A percentile compares a stretch with the other conserved stretches of the same genome.
Conservation (phyloP, 92 coral and sea anemone genomes). For the Anthopleura xanthogrammica region DNA sequence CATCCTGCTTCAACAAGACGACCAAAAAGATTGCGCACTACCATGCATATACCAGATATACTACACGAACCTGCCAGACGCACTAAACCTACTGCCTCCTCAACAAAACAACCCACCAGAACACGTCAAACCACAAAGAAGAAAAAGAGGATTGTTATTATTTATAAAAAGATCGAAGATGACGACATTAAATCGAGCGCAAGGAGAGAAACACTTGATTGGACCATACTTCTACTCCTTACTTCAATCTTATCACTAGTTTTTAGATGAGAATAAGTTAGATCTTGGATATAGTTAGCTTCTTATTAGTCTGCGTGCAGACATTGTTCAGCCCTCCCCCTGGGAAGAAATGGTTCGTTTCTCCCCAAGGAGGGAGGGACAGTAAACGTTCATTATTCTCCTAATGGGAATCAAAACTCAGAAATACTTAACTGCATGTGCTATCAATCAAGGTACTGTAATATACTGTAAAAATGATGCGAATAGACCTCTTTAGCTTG, state of each 20-base stretch:
- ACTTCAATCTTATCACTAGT: background rate
- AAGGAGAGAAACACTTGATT: background rate
- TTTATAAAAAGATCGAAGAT: conserved; percentile 29
- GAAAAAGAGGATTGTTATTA: conserved; percentile 28
- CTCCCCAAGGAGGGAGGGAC: too few species aligned
- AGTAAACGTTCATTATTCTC: too few species aligned
- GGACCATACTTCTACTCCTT: background rate
- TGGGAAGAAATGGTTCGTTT: too few species aligned
- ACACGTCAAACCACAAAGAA: conserved; percentile 4
- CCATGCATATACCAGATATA: background rate
- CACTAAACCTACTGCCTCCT: conserved; percentile 2
- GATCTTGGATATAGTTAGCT: background rate
- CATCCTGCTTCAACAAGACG: conserved; percentile 3
- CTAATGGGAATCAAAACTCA: too few species aligned
- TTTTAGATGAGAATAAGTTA: background rate
- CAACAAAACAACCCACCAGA: background rate
- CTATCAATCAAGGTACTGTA: too few species aligned
- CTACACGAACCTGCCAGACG: conserved; percentile 4
- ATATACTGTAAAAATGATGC: too few species aligned
- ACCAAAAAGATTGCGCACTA: conserved; percentile 11
- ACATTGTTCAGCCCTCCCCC: background rate
- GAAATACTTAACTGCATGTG: too few species aligned
- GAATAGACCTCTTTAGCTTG: too few species aligned
- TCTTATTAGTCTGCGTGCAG: background rate
- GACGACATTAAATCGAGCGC: conserved; percentile 7